Percentiles rank a stretch among this genome's conserved stretches.
phyloP scores from a whole-genome alignment of 2,113 vertebrate species.

The Hystrix cristata region DNA sequence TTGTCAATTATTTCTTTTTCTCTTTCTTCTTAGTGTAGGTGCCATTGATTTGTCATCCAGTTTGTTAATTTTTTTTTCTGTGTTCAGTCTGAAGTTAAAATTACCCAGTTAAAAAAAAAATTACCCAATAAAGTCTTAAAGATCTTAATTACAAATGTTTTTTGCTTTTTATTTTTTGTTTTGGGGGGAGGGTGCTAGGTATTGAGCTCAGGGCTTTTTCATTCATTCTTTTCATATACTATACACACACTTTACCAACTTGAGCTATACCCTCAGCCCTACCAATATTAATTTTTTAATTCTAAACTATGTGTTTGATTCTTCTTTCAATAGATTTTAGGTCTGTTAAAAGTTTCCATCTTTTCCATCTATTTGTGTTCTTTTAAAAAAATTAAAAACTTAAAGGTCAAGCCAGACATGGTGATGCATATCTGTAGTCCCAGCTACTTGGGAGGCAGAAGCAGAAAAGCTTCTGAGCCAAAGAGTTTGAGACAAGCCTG shows the following conservation, averaged over 20 bases:
- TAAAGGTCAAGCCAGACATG: background rate
- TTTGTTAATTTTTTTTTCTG: background rate
- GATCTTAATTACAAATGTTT: background rate
- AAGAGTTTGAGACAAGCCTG: background rate
- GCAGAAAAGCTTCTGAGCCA: background rate
- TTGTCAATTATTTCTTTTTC: background rate
- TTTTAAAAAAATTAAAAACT: background rate
- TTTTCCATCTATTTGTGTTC: background rate
- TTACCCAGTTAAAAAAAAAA: background rate
- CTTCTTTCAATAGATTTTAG: background rate
- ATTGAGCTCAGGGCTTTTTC: background rate
- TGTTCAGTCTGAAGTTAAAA: background rate
- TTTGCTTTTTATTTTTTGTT: background rate
- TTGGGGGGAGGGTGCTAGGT: background rate
- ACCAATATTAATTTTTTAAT: background rate
- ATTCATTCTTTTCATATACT: background rate
- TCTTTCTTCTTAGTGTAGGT: background rate
- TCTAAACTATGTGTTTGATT: background rate
- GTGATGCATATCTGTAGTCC: background rate
- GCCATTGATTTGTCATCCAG: background rate
- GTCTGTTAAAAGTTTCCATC: background rate
- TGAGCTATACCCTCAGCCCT: background rate
- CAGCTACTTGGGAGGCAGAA: background rate
- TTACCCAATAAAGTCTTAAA: background rate
- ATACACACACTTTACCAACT: background rate